Evolutionary conservation across 2,888 invertebrate species (phyloP), one percentile per base, ranked within the genome.

Genomic region (Horisme vitalbata): DNA sequence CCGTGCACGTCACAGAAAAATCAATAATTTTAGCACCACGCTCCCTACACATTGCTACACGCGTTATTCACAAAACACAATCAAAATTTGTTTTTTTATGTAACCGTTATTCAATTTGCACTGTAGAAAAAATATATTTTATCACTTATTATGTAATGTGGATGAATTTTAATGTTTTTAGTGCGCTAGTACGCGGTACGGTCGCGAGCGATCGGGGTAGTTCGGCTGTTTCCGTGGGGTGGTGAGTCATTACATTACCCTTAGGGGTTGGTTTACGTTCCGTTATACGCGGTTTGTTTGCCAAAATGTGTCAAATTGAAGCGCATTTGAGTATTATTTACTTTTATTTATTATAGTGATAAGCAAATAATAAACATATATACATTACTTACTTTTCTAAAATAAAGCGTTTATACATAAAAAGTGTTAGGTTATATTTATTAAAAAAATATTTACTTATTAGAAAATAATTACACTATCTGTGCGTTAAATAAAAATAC

Each of bases 61-160:
- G 49, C 20, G 55, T 44, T 56, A 51, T 50, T 52, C 38, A 49
- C 33, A 55, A 55, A 35, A 45, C 36, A 11, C 20, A 32, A 41
- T 41, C 48, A 57, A 57, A 55, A 15, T 43, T 36, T 43, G 33
- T 37, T 52, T 55, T 54, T 12, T 55, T 45, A 45, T 48, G 51
- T 68, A 65, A 59, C 37, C 38, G 50, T 26, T 50, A 47, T 28
- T 39, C 37, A 43, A 45, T 43, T 45, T 15, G 37, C 55, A 44
- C 57, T 55, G 38, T 58, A 51, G 47, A 50, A 65, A n/a, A 61
- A 74, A 75, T 74, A 65, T 64, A 34, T 37, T 49, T 44, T 48
- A 39, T 44, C n/a, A 31, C 79, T 88, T 88, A 88, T 79, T 81
- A 87, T 87, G 83, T 78, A 76, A 71, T 78, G 60, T 60, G 63